phyloP scores from a whole-genome alignment of 2,113 vertebrate genomes.

The Verasper variegatus region DNA sequence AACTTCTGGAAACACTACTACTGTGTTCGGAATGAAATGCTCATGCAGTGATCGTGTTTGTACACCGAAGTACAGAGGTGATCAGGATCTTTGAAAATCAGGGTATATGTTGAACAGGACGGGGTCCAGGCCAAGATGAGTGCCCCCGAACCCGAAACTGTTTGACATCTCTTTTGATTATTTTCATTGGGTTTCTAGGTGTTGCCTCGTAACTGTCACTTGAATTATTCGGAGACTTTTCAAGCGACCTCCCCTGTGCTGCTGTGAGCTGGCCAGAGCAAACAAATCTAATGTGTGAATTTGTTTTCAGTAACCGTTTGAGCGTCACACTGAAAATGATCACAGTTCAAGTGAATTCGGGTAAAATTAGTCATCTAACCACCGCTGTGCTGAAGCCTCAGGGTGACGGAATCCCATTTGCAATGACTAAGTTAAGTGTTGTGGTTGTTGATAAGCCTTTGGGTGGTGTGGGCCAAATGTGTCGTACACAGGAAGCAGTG shows the following conservation, averaged over 20 bases:
- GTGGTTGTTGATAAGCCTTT: conserved; percentile 21
- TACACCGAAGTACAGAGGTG: conserved; percentile 34
- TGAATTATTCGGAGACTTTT: not conserved
- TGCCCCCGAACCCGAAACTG: conserved; percentile 3
- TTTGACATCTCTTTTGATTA: conserved; percentile 34
- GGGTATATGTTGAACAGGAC: not conserved
- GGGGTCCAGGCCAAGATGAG: conserved; percentile 3
- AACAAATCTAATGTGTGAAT: conserved; percentile 26
- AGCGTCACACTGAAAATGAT: conserved; percentile 11
- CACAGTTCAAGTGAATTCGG: conserved; percentile 18
- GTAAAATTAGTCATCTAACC: conserved; percentile 45
- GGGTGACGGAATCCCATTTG: conserved; percentile 33
- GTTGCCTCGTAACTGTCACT: conserved; percentile 47
- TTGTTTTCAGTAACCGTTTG: conserved; percentile 41
- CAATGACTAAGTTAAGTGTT: conserved; percentile 11
- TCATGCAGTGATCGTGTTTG: conserved; percentile 27
- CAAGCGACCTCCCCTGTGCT: conserved; percentile 6
- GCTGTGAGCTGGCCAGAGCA: conserved; percentile 18
- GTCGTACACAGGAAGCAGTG: conserved; percentile 11
- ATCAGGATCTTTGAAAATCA: conserved; percentile 29
- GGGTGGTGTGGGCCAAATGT: not conserved
- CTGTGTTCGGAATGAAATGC: conserved; percentile 40
- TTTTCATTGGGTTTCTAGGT: conserved; percentile 45
- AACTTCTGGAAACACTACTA: conserved; percentile 45
- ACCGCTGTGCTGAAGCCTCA: not conserved